phyloP scores from a whole-genome alignment of 2,113 vertebrate species.

The Entelurus aequoreus region DNA sequence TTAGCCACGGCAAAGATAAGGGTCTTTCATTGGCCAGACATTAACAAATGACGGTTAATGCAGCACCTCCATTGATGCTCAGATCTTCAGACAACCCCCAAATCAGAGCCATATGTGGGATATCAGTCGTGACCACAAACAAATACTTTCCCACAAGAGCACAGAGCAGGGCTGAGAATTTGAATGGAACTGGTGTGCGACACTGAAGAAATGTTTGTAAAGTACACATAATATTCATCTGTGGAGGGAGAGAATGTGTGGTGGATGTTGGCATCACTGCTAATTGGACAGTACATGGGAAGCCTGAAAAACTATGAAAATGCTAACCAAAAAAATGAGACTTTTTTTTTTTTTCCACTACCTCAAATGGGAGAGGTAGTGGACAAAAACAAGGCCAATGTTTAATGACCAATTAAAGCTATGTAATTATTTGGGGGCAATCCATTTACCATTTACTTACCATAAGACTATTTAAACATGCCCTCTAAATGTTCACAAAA shows the following conservation, averaged over 20 bases:
- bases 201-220: constrained; percentile 20
- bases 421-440: too few species aligned
- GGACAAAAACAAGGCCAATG: too few species aligned
- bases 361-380: too few species aligned
- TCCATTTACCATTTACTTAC: too few species aligned
- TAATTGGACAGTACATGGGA: constrained; percentile 50
- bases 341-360: too few species aligned
- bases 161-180: constrained; percentile 23
- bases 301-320: not conserved
- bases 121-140: constrained; percentile 46
- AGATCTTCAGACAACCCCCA: constrained; percentile 50
- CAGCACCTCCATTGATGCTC: constrained; percentile 36
- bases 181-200: constrained; percentile 34
- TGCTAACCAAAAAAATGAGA: not conserved
- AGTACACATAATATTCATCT: constrained; percentile 52
- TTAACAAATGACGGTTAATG: constrained; percentile 69
- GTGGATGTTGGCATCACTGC: constrained; percentile 49
- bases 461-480: too few species aligned
- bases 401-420: too few species aligned
- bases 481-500: too few species aligned
- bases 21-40: constrained; percentile 50
- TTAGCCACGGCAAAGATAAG: constrained; percentile 58
- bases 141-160: constrained; percentile 69
- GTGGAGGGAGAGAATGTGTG: constrained; percentile 57
- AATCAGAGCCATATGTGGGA: constrained; percentile 72